Base-by-base conservation (phyloP, 2,797 vertebrate genomes). In the Catostomus latipinnis region DNA sequence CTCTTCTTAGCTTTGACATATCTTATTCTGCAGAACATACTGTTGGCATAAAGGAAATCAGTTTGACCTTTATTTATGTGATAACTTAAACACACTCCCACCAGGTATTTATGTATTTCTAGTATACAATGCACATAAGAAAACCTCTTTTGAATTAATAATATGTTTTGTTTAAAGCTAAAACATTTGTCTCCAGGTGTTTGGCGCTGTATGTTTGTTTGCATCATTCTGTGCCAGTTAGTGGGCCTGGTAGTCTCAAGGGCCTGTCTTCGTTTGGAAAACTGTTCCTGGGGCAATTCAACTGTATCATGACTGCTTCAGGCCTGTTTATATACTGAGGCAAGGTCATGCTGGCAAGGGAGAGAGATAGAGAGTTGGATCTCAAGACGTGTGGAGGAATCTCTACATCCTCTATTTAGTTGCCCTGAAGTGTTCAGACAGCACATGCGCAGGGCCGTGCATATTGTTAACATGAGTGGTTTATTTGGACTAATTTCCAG, bases 281-380 rank as follows among this genome's bases (percentile, higher is more conserved):
- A 78, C 86, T 78, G 82, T 56, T 88, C 90, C 10, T 60, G 5
- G 48, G 34, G 34, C 65, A 10, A 48, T 54, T 52, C 57, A 52
- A 18, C 85, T 84, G 88, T 86, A 86, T 91, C 90, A 91, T 89
- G 86, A 84, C 90, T 89, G 90, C 88, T 89, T 87, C 84, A 87
- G 90, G 91, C 88, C 82, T 92, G 89, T 93, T 93, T 93, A 91
- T 90, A 89, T 92, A 89, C 78, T 88, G 88, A 90, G 92, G 90
- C 80, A 78, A 78, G 81, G 81, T 87, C 46, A 18, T 57, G 18
- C 71, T 58, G 53, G 57, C 71, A 58, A 83, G 49, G 62, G 61
- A 48, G 69, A 57, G 82, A 85, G 81, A 80, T 63, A 45, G 9
- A 62, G 43, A 49, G 50, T 58, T 53, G 57, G 11, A 62, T 34